Evolutionary conservation across 2,888 invertebrate species (phyloP).

Genomic region (Diabrotica balteata): DNA sequence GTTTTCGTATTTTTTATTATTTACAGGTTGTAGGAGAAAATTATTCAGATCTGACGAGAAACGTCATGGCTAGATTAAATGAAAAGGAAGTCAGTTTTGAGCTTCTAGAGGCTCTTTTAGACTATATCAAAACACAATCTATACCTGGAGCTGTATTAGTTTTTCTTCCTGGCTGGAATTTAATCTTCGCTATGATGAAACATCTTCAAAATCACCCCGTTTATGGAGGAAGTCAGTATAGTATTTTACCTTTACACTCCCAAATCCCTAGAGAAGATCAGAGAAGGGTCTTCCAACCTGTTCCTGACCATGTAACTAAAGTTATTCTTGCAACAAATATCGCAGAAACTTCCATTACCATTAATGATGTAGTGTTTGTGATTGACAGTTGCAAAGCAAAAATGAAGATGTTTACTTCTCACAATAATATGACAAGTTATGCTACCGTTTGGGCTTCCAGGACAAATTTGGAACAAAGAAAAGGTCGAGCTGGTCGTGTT

Average conservation of each 20-base stretch:
- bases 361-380: constrained; percentile 97
- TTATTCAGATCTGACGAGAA: constrained; percentile 70
- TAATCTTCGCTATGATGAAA: constrained; percentile 91
- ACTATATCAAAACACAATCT: constrained; percentile 66
- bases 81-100: constrained; percentile 95
- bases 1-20: neutral
- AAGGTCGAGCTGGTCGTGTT: constrained; percentile 93
- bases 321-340: constrained; percentile 97
- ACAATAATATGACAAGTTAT: constrained; percentile 98
- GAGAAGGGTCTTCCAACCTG: constrained; percentile 87
- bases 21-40: constrained; percentile 51
- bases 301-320: constrained; percentile 84
- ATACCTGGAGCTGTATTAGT: constrained; percentile 88
- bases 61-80: constrained; percentile 76
- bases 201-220: constrained; percentile 76
- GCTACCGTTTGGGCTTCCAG: constrained; percentile 96
- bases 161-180: constrained; percentile 97
- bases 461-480: constrained; percentile 93
- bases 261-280: constrained; percentile 97
- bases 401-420: constrained; percentile 96
- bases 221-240: constrained; percentile 68
- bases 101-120: constrained; percentile 81
- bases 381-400: constrained; percentile 97
- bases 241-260: constrained; percentile 94
- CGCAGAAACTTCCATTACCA: constrained; percentile 97